These are phyloP conservation scores for Lasioglossum lativentre DNA, from an alignment of 2,888 invertebrate species.

Conservation along the genomic window DNA sequence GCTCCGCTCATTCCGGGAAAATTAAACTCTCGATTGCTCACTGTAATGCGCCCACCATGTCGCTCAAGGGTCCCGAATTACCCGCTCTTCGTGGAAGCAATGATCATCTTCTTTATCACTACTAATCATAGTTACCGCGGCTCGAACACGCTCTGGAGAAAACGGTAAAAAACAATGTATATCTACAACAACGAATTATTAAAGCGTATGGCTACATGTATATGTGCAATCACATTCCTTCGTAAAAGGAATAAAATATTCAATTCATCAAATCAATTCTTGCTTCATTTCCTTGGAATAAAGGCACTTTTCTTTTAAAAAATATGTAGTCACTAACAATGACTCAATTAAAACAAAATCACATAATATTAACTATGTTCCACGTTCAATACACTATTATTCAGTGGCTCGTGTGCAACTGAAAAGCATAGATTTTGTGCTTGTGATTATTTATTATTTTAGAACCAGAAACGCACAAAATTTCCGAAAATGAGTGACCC, in stretches of 20 bases:
- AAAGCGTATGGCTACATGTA: not conserved
- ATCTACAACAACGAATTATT: not conserved
- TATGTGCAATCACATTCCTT: no score
- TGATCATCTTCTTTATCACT: not conserved
- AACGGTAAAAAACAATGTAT: not conserved
- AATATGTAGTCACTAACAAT: no score
- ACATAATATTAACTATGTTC: not conserved
- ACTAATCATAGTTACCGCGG: not conserved
- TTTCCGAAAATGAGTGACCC: not conserved
- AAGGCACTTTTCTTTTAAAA: no score
- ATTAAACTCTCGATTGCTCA: conserved; percentile 17
- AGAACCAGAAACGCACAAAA: not conserved
- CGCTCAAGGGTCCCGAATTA: not conserved
- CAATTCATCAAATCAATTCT: no score
- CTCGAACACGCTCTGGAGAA: not conserved
- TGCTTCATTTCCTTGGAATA: no score
- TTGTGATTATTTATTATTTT: no score
- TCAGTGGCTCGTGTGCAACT: not conserved
- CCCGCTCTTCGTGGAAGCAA: not conserved
- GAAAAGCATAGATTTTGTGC: no score
- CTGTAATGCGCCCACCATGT: not conserved
- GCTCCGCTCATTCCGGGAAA: not conserved
- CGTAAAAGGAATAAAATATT: no score
- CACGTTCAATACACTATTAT: not conserved
- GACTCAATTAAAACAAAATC: no score